Conservation (phyloP, 2,888 invertebrate species). For the Anarsia innoxiella region DNA sequence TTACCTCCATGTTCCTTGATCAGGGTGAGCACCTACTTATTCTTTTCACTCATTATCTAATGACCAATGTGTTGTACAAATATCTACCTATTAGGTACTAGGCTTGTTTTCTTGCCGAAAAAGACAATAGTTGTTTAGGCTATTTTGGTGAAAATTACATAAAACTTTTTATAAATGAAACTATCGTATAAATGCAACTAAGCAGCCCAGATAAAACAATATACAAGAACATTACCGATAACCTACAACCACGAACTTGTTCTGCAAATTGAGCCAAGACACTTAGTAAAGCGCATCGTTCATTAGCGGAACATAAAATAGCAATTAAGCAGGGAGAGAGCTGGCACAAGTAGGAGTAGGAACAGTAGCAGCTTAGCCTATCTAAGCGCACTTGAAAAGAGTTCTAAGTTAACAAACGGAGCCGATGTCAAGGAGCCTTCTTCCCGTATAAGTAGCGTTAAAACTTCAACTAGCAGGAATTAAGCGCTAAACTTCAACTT, state of each 20-base stretch:
- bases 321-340: constrained; percentile 36
- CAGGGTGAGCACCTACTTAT: no score
- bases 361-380: constrained; percentile 34
- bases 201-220: no score
- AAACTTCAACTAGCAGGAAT: constrained; percentile 78
- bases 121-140: no score
- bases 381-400: constrained; percentile 44
- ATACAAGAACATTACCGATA: constrained; percentile 25
- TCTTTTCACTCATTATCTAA: no score
- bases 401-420: constrained; percentile 44
- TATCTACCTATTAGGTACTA: no score
- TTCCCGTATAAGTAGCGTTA: constrained; percentile 67
- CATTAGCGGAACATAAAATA: constrained; percentile 54
- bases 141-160: no score
- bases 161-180: no score
- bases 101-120: no score
- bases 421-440: constrained; percentile 39
- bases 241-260: constrained; percentile 26
- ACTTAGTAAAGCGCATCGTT: constrained; percentile 29
- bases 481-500: constrained; percentile 40
- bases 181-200: no score
- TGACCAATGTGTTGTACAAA: no score
- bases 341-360: constrained; percentile 15
- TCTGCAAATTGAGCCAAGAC: constrained; percentile 25
- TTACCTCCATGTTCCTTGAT: no score